phyloP scores from a whole-genome alignment of 2,113 vertebrate genomes.

The Apodemus speciosus region DNA sequence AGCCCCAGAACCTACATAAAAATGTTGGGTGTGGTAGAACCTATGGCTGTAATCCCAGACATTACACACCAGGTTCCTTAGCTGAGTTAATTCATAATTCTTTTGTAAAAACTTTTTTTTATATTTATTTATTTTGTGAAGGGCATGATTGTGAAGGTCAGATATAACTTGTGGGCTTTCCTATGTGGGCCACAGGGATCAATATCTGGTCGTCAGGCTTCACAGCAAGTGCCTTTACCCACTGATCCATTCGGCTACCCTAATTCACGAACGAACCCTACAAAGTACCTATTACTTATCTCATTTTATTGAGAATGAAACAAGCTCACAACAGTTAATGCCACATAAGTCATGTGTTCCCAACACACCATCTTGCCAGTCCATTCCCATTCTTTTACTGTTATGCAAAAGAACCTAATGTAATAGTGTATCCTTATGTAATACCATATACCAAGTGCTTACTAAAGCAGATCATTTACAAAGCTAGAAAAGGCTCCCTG shows the following conservation, averaged over 20 bases:
- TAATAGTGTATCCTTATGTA: constrained; percentile 18
- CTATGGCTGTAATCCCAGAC: neutral
- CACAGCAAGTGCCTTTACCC: neutral
- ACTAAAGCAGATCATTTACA: constrained; percentile 29
- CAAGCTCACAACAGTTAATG: neutral
- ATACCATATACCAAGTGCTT: constrained; percentile 4
- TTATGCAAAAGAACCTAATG: constrained; percentile 46
- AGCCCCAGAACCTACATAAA: neutral
- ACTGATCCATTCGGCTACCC: no score
- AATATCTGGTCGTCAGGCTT: neutral
- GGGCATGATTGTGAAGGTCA: neutral
- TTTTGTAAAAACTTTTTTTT: neutral
- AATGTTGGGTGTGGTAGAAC: neutral
- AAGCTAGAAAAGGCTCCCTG: constrained; percentile 36
- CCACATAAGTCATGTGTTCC: neutral
- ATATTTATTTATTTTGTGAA: neutral
- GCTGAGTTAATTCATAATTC: constrained; percentile 15
- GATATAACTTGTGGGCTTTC: neutral
- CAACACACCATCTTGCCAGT: neutral
- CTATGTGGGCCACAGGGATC: neutral
- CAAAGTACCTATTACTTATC: constrained; percentile 17
- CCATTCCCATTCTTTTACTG: neutral
- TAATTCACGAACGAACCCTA: constrained; percentile 30
- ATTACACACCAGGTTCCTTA: neutral
- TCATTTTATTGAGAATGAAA: constrained; percentile 24